These are phyloP conservation scores for Anguilla rostrata DNA, from an alignment of 2,113 vertebrate species.

Conservation along the genomic window DNA sequence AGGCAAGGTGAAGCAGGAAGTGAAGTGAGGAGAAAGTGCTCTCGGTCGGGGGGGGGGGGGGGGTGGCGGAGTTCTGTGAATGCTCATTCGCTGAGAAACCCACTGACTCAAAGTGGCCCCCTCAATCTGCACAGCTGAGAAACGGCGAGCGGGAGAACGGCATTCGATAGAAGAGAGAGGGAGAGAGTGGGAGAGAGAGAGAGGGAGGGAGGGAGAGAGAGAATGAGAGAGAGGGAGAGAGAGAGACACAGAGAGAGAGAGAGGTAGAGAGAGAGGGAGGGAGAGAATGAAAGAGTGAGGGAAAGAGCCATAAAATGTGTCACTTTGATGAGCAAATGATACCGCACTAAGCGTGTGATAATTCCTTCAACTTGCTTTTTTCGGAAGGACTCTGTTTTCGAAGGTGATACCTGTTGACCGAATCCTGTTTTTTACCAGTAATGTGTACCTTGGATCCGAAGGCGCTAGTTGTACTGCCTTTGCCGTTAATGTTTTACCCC, in stretches of 20 bases:
- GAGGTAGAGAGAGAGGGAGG: too few species aligned
- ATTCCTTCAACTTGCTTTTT: too few species aligned
- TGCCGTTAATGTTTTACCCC: too few species aligned
- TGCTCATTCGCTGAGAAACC: not conserved
- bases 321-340: too few species aligned
- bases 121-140: not conserved
- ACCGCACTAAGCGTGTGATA: too few species aligned
- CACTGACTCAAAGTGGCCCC: not conserved
- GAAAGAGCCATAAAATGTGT: too few species aligned
- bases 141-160: not conserved
- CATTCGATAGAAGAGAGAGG: not conserved
- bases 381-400: too few species aligned
- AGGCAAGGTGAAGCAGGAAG: not conserved
- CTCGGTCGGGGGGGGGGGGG: not conserved
- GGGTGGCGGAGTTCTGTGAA: not conserved
- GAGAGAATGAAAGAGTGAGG: too few species aligned
- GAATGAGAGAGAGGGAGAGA: too few species aligned
- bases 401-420: too few species aligned
- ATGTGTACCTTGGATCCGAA: slow-evolving; percentile 87
- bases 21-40: not conserved
- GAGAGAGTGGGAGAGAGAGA: not conserved
- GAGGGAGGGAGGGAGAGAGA: too few species aligned
- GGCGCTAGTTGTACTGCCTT: slow-evolving; percentile 84
- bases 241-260: too few species aligned
- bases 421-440: not conserved